phyloP scores from a whole-genome alignment of 2,888 invertebrate genomes.

The Laspeyria flexula region DNA sequence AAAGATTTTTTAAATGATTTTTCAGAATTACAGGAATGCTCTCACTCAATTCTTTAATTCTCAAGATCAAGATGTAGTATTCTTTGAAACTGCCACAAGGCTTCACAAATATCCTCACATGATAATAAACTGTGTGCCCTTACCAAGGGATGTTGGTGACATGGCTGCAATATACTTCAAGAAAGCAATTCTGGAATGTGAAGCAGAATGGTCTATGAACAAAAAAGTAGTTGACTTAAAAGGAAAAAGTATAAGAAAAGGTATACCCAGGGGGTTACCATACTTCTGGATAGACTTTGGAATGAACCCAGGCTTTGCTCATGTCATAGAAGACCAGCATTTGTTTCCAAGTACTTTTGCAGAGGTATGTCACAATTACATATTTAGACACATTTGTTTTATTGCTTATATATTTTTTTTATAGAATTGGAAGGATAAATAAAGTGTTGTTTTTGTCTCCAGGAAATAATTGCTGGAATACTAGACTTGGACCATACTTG shows the following conservation, averaged over 20 bases:
- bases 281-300: constrained; percentile 98
- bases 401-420: too few species aligned
- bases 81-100: constrained; percentile 94
- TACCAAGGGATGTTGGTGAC: constrained; percentile 93
- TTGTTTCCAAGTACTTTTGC: constrained; percentile 96
- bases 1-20: constrained; percentile 26
- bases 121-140: constrained; percentile 95
- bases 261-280: constrained; percentile 96
- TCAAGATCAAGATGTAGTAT: constrained; percentile 92
- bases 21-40: constrained; percentile 90
- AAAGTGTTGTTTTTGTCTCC: constrained; percentile 39
- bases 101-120: constrained; percentile 93
- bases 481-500: constrained; percentile 93
- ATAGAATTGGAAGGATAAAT: too few species aligned
- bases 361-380: constrained; percentile 86
- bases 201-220: constrained; percentile 97
- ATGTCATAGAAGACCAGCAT: constrained; percentile 97
- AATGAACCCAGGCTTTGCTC: constrained; percentile 96
- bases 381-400: too few species aligned
- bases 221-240: constrained; percentile 90
- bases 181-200: constrained; percentile 98
- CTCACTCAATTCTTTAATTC: constrained; percentile 91
- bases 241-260: constrained; percentile 90
- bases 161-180: constrained; percentile 98
- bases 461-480: constrained; percentile 98